Evolutionary conservation across 2,888 invertebrate species (phyloP).

Genomic region (Steromphala cineraria): DNA sequence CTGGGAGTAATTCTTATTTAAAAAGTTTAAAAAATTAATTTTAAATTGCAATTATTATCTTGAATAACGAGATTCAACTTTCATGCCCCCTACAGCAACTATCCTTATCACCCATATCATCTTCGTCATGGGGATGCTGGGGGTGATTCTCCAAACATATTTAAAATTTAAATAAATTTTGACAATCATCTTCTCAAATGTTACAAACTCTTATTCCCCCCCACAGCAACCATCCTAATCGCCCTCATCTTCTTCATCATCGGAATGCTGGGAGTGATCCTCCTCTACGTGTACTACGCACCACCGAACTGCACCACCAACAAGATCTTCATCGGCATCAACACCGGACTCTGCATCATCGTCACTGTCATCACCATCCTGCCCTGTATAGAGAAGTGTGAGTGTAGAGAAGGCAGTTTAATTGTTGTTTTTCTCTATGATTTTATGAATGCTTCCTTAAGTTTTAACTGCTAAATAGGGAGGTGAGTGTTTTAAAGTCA

Average conservation of each 20-base stretch:
- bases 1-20: too few species aligned
- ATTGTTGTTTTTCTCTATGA: slow-evolving; percentile 10
- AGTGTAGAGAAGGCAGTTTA: slow-evolving; percentile 41
- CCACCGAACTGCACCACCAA: slow-evolving; percentile 72
- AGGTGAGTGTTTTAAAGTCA: too few species aligned
- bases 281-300: slow-evolving; percentile 72
- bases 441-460: background rate
- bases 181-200: too few species aligned
- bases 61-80: too few species aligned
- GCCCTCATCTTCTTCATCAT: slow-evolving; percentile 70
- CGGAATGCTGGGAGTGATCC: slow-evolving; percentile 66
- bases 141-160: too few species aligned
- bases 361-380: slow-evolving; percentile 73
- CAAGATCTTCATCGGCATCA: slow-evolving; percentile 75
- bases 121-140: too few species aligned
- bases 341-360: slow-evolving; percentile 73
- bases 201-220: background rate
- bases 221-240: slow-evolving; percentile 68
- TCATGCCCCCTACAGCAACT: too few species aligned
- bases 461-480: too few species aligned
- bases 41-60: too few species aligned
- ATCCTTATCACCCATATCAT: too few species aligned
- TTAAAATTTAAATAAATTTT: too few species aligned
- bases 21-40: too few species aligned
- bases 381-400: slow-evolving; percentile 73